These are phyloP conservation scores for Heliconius himera DNA, from an alignment of 1,140 invertebrate genomes.

Conservation along the genomic window DNA sequence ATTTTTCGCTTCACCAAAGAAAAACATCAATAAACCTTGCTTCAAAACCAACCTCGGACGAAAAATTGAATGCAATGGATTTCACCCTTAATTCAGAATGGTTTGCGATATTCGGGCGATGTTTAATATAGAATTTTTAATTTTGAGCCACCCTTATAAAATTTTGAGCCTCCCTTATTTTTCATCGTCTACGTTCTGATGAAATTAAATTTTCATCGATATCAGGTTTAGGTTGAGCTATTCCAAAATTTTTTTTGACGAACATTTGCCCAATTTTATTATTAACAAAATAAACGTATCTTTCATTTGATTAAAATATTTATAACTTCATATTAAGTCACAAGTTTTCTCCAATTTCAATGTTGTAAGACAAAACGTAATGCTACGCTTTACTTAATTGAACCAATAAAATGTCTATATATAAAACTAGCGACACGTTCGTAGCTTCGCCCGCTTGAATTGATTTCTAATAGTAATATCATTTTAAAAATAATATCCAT, in stretches of 20 bases:
- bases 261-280: neutral
- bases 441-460: too few relatives aligned
- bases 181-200: neutral
- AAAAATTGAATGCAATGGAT: slow-evolving; percentile 13
- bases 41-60: neutral
- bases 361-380: too few relatives aligned
- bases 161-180: neutral
- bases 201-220: neutral
- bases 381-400: too few relatives aligned
- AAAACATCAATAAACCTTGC: slow-evolving; percentile 14
- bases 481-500: too few relatives aligned
- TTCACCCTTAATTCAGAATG: slow-evolving; percentile 2
- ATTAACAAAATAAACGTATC: neutral
- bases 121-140: neutral
- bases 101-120: neutral
- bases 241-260: neutral
- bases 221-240: neutral
- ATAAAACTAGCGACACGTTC: too few relatives aligned
- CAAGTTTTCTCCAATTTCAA: too few relatives aligned
- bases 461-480: too few relatives aligned
- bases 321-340: too few relatives aligned
- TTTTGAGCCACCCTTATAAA: neutral
- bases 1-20: slow-evolving; percentile 7
- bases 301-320: too few relatives aligned
- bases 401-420: too few relatives aligned